These are phyloP conservation scores for Elysia crispata DNA, from an alignment of 2,888 invertebrate species.

Conservation along the genomic window DNA sequence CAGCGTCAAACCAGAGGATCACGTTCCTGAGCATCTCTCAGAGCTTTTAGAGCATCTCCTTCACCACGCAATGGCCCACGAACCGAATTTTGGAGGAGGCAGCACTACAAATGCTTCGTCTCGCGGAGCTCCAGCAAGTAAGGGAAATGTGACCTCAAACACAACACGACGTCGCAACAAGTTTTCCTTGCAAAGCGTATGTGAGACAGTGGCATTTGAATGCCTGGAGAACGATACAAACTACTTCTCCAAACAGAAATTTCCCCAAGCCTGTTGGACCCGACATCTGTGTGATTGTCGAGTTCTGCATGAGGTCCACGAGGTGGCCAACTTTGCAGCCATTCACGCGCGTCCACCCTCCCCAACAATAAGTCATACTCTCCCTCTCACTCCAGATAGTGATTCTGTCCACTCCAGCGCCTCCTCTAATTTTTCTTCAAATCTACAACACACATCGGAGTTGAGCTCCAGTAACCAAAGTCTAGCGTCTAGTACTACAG, in stretches of 20 bases:
- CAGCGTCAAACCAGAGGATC: slow-evolving; percentile 47
- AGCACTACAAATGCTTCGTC: slow-evolving; percentile 3
- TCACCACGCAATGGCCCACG: slow-evolving; percentile 47
- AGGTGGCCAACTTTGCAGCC: slow-evolving; percentile 47
- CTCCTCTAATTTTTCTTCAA: slow-evolving; percentile 32
- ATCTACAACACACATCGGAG: slow-evolving; percentile 20
- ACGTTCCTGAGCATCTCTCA: slow-evolving; percentile 46
- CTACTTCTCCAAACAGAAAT: slow-evolving; percentile 53
- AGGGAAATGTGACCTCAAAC: slow-evolving; percentile 18
- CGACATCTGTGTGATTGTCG: slow-evolving; percentile 55
- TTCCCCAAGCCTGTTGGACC: slow-evolving; percentile 51
- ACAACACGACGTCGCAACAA: slow-evolving; percentile 3
- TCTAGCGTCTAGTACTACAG: slow-evolving; percentile 11
- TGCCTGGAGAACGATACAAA: slow-evolving; percentile 53
- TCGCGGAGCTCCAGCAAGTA: not conserved
- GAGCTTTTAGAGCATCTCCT: slow-evolving; percentile 49
- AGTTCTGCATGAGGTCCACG: slow-evolving; percentile 55
- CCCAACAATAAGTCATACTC: slow-evolving; percentile 12
- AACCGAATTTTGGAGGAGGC: slow-evolving; percentile 11
- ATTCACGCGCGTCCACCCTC: slow-evolving; percentile 44
- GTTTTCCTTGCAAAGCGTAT: slow-evolving; percentile 46
- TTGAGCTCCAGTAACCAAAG: slow-evolving; percentile 40
- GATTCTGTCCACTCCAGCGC: slow-evolving; percentile 41
- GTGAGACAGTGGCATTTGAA: slow-evolving; percentile 55
- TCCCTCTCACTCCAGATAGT: slow-evolving; percentile 43